Evolutionary conservation across 2,797 vertebrate species (phyloP).

Genomic region (Brachyrhaphis roseni): DNA sequence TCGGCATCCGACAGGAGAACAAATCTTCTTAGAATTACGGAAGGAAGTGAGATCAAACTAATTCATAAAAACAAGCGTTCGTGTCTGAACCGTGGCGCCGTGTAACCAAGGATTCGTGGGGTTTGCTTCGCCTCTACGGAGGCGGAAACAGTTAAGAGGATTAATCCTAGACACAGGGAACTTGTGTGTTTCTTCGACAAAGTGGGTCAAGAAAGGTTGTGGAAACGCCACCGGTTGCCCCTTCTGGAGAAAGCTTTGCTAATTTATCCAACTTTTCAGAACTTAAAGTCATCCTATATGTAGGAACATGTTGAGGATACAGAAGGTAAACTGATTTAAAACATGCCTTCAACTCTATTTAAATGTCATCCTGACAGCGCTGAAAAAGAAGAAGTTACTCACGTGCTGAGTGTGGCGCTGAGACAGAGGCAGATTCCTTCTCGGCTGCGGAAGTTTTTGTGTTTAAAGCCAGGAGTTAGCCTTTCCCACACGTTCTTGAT

Average conservation of each 20-base stretch:
- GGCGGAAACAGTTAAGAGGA: slow-evolving; percentile 67
- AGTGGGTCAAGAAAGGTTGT: slow-evolving; percentile 21
- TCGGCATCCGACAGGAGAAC: not conserved
- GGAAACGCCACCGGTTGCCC: not conserved
- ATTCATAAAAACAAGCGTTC: not conserved
- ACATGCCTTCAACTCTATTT: not conserved
- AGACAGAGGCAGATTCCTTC: slow-evolving; percentile 95
- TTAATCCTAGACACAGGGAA: slow-evolving; percentile 54
- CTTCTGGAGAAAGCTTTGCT: not conserved
- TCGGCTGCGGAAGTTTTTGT: slow-evolving; percentile 97
- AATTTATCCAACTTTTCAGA: not conserved
- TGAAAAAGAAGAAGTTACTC: slow-evolving; percentile 75
- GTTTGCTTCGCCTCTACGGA: slow-evolving; percentile 28
- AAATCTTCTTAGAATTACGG: slow-evolving; percentile 7
- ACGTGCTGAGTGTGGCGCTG: slow-evolving; percentile 90
- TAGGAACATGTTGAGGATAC: not conserved
- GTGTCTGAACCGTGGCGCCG: not conserved
- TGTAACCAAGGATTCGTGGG: slow-evolving; percentile 17
- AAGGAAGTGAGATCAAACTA: slow-evolving; percentile 12
- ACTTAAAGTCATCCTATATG: not conserved
- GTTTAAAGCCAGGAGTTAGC: slow-evolving; percentile 91
- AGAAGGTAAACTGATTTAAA: not conserved
- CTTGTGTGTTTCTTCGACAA: slow-evolving; percentile 44
- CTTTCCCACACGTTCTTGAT: slow-evolving; percentile 92
- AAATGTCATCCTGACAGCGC: slow-evolving; percentile 17